A percentile compares a stretch with the other conserved stretches of the same genome.
These are phyloP conservation scores for Mallotus villosus DNA, from an alignment of 2,797 vertebrate genomes.

Conservation along the genomic window DNA sequence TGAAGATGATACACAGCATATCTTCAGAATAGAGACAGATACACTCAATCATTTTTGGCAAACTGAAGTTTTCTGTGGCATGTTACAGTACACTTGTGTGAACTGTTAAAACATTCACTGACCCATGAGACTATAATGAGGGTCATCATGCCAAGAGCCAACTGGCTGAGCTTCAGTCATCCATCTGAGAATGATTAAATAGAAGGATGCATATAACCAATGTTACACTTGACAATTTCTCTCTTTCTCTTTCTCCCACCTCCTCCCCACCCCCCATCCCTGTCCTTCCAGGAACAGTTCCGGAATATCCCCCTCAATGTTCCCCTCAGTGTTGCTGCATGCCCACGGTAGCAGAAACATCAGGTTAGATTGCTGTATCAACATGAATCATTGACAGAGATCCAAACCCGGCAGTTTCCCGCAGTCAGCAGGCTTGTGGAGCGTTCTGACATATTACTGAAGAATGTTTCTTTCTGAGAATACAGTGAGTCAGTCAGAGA, in stretches of 20 bases:
- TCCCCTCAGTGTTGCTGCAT: background rate
- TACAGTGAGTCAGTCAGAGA: background rate
- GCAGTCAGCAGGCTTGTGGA: background rate
- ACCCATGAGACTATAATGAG: slow-evolving; percentile 52
- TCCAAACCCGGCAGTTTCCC: background rate
- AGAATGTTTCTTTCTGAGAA: background rate
- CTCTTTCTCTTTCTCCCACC: too few relatives aligned
- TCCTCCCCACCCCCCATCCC: background rate
- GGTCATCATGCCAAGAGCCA: slow-evolving; percentile 10
- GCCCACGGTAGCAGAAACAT: slow-evolving; percentile 4
- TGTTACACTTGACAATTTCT: too few relatives aligned
- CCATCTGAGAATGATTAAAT: background rate
- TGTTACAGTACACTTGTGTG: slow-evolving; percentile 15
- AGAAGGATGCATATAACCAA: too few relatives aligned
- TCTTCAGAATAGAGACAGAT: background rate
- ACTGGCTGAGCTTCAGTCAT: background rate
- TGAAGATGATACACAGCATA: background rate
- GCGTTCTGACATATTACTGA: background rate
- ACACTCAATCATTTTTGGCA: background rate
- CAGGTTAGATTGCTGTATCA: background rate
- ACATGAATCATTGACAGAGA: background rate
- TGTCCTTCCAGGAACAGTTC: background rate
- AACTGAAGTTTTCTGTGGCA: background rate
- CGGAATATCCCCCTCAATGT: background rate
- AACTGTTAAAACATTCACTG: background rate